Evolutionary conservation across 2,888 invertebrate genomes (phyloP).

Genomic region (Agrypnus murinus): DNA sequence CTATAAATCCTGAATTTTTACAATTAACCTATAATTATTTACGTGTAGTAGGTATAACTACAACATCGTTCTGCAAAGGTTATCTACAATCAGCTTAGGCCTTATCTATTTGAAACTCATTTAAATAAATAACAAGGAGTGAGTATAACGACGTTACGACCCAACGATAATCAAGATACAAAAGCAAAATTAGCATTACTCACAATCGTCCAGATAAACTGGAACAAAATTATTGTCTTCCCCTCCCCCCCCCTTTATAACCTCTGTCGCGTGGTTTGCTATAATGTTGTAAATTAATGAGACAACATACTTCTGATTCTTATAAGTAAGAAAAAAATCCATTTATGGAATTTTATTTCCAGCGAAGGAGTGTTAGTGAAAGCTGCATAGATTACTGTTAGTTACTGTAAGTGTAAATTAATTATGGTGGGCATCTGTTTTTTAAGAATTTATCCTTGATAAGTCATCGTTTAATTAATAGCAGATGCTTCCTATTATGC

Average conservation of each 20-base stretch:
- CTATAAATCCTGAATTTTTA: too few relatives aligned
- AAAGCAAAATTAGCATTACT: not conserved
- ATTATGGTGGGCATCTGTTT: not conserved
- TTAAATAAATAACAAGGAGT: too few relatives aligned
- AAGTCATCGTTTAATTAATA: constrained; percentile 16
- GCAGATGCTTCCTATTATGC: constrained; percentile 27
- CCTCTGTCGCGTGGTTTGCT: constrained; percentile 1
- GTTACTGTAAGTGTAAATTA: too few relatives aligned
- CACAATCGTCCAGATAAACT: constrained; percentile 6
- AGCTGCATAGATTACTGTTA: constrained; percentile 1
- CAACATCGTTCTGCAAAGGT: too few relatives aligned
- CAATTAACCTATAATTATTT: too few relatives aligned
- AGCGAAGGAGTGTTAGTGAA: constrained; percentile 16
- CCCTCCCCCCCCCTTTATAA: too few relatives aligned
- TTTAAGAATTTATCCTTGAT: constrained; percentile 23
- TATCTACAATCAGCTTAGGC: too few relatives aligned
- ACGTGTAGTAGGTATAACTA: too few relatives aligned
- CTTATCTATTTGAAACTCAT: too few relatives aligned
- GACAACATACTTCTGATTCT: not conserved
- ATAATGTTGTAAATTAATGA: constrained; percentile 5
- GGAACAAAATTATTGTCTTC: constrained; percentile 10
- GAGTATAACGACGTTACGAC: too few relatives aligned
- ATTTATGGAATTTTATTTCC: constrained; percentile 12
- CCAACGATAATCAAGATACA: not conserved
- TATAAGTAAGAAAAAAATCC: constrained; percentile 20